Base-by-base conservation (phyloP, 2,888 invertebrate genomes). In the Heteromyza rotundicornis region DNA sequence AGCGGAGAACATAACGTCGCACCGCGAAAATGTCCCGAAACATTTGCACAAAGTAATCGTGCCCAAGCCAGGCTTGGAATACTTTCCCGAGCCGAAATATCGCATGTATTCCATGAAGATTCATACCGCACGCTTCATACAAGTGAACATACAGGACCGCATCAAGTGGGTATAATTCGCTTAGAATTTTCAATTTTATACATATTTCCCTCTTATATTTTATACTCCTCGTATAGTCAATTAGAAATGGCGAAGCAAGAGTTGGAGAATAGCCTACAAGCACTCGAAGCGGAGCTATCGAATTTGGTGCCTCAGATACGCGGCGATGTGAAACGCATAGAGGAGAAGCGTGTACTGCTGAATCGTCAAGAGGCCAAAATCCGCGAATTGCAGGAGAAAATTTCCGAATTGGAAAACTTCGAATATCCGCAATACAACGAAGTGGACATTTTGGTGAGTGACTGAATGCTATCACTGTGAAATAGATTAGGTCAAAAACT, bases 81-180 rank as follows among this genome's bases (percentile, higher is more conserved):
- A 89, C 83, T 88, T 84, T 78, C 93, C 94, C 2, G 89, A 89
- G 77, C 94, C 94, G 17, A 86, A 88, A 79, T 94, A 92, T 83
- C 87, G 89, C 73, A 87, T 88, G 71, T 94, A 93, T 78, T 89
- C 89, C 35, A 87, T 89, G 14, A 82, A 80, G 53, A 86, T 86
- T 27, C 77, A 82, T 1, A 78, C 78, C 27, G 86, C 89, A 1
- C 85, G 85, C 49, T 89, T 80, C 74, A 85, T 92, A 71, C 90
- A 91, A 81, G 87, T 89, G 51, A 89, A 90, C 79, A 87, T 88
- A 1, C 84, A 84, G 12, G 89, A 91, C 74, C 84, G 87, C 62
- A 88, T 89, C 67, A 67, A 58, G 74, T 77, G 65, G 66, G 49
- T 60, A 23, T 55, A 44, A 44, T 17, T n/a, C n/a, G 44, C 5